A percentile compares a stretch with the other conserved stretches of the same genome.
These are phyloP conservation scores for Megatriorchis doriae DNA, from an alignment of 2,113 vertebrate genomes.

Conservation along the genomic window DNA sequence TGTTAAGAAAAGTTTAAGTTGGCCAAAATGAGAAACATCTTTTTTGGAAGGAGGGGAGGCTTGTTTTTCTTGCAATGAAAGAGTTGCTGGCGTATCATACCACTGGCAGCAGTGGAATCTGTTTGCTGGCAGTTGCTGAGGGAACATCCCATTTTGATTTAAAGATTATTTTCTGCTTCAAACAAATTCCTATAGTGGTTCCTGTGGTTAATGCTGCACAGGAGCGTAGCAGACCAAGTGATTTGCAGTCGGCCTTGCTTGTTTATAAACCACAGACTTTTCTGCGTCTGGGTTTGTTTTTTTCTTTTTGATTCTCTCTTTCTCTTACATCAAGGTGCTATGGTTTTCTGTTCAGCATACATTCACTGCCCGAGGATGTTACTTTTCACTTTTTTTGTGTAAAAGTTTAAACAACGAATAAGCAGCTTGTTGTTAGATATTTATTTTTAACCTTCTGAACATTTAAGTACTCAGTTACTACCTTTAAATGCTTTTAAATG, in stretches of 20 bases:
- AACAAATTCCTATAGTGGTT: conserved; percentile 29
- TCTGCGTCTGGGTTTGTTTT: accelerated
- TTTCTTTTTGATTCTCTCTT: neutral
- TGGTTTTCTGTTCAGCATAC: neutral
- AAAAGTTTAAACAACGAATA: neutral
- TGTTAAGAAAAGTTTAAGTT: neutral
- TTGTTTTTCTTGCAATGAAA: neutral
- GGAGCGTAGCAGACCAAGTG: neutral
- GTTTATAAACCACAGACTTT: neutral
- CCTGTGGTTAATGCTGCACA: neutral
- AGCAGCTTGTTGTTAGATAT: neutral
- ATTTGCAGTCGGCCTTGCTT: neutral
- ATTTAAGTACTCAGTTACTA: neutral
- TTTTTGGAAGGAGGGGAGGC: neutral
- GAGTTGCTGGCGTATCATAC: neutral
- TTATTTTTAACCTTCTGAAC: neutral
- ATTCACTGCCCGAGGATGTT: neutral
- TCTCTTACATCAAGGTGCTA: neutral
- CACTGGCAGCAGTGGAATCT: neutral
- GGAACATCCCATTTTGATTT: conserved; percentile 51
- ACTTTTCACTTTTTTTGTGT: neutral
- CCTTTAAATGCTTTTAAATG: neutral
- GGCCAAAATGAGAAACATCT: neutral
- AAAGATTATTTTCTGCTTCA: conserved; percentile 35
- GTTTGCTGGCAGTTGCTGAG: neutral